Conservation (phyloP, 2,113 vertebrate genomes). For the Vidua chalybeata region DNA sequence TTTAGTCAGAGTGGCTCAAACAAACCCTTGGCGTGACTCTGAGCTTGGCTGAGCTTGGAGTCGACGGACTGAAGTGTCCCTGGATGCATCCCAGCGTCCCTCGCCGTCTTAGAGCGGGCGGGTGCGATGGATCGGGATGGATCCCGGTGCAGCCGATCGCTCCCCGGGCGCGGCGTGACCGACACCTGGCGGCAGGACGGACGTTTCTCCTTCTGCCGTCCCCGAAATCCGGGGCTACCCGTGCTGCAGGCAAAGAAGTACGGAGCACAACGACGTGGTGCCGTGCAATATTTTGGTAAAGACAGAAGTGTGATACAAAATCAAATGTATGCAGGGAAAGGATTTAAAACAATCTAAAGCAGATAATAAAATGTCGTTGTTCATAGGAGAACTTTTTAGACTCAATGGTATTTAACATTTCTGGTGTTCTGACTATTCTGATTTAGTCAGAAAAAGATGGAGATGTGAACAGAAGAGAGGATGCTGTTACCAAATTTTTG, state of each 20-base stretch:
- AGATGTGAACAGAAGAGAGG: background rate
- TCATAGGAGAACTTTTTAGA: background rate
- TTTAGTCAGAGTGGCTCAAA: background rate
- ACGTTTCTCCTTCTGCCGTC: background rate
- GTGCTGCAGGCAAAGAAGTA: accelerated
- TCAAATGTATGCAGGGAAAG: background rate
- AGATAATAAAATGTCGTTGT: background rate
- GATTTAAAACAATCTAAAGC: background rate
- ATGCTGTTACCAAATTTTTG: background rate
- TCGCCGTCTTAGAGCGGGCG: background rate
- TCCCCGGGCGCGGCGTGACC: background rate
- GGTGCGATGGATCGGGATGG: background rate
- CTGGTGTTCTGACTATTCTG: background rate
- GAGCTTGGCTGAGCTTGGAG: background rate
- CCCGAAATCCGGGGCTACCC: accelerated
- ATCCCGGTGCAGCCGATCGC: background rate
- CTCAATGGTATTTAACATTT: background rate
- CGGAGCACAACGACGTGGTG: accelerated
- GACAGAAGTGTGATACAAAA: background rate
- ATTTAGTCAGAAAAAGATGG: background rate
- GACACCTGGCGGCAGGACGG: background rate
- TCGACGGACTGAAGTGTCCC: no score
- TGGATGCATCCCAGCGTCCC: background rate
- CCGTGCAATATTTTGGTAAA: accelerated
- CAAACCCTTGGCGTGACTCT: accelerated